Conservation (phyloP, 2,797 vertebrate genomes). For the Silurus aristotelis region DNA sequence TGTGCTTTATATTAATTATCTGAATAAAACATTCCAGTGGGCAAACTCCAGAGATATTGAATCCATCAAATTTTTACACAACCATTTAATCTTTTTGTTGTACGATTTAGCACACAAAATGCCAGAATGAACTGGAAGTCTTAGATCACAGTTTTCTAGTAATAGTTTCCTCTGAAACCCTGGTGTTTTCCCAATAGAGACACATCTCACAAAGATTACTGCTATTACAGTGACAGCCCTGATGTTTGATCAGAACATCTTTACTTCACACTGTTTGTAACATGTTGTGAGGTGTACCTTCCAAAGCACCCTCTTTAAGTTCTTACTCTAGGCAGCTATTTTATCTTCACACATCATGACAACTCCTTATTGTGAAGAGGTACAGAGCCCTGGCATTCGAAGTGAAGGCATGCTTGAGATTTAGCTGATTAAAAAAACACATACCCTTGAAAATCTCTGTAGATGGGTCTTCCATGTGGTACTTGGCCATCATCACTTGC, state of each 20-base stretch:
- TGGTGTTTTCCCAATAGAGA: constrained; percentile 33
- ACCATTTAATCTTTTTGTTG: constrained; percentile 16
- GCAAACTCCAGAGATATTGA: background rate
- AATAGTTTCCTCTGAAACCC: constrained; percentile 28
- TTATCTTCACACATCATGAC: constrained; percentile 44
- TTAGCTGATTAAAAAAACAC: constrained; percentile 12
- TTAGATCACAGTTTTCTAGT: constrained; percentile 5
- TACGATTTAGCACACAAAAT: constrained; percentile 6
- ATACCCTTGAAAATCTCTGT: background rate
- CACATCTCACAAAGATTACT: constrained; percentile 44
- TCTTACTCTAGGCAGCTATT: constrained; percentile 30
- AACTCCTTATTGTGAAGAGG: constrained; percentile 24
- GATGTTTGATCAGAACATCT: constrained; percentile 51
- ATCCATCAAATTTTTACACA: background rate
- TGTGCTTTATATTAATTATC: constrained; percentile 4
- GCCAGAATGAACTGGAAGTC: constrained; percentile 25
- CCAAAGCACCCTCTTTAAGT: constrained; percentile 38
- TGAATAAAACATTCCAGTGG: background rate
- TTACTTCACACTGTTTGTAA: constrained; percentile 45
- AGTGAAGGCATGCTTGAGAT: constrained; percentile 18
- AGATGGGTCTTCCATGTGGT: constrained; percentile 4
- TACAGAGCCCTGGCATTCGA: constrained; percentile 26
- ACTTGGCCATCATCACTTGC: constrained; percentile 3
- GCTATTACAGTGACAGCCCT: constrained; percentile 46
- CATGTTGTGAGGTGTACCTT: constrained; percentile 31